Percentiles rank a stretch among this genome's conserved stretches.
These are phyloP conservation scores for Rhinolophus ferrumequinum DNA, from an alignment of 2,113 vertebrate genomes.

Conservation along the genomic window DNA sequence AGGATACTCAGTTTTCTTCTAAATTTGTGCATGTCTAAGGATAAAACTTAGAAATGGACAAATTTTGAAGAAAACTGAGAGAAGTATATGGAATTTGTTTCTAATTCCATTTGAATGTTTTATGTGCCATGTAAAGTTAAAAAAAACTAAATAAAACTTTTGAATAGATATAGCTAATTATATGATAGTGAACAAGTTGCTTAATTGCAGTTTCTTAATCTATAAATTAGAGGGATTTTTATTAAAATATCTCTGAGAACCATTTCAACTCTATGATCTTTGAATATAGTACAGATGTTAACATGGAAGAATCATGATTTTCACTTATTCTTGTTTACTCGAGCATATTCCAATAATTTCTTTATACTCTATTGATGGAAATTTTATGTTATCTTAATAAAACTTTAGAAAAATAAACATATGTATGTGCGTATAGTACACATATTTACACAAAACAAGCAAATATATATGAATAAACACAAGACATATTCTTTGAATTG, in stretches of 20 bases:
- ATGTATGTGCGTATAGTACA: neutral
- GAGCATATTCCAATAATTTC: neutral
- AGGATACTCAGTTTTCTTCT: too few species aligned
- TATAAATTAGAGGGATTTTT: neutral
- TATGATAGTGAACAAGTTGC: neutral
- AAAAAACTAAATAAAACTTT: neutral
- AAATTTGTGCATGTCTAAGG: too few species aligned
- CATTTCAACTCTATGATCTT: neutral
- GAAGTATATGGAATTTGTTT: neutral
- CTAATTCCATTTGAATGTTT: neutral
- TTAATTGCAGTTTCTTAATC: neutral
- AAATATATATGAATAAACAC: neutral
- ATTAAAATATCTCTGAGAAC: neutral
- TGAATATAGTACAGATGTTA: neutral
- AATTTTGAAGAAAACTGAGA: slow-evolving; percentile 32
- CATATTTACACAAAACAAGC: neutral
- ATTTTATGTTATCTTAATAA: neutral
- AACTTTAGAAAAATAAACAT: neutral
- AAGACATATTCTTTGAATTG: neutral
- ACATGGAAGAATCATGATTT: neutral
- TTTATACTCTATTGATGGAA: neutral
- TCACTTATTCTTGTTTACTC: neutral
- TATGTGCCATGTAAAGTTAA: neutral
- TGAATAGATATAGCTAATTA: neutral
- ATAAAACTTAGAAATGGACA: neutral